These are phyloP conservation scores for Halyomorpha halys DNA, from an alignment of 1,140 invertebrate species.

Conservation along the genomic window DNA sequence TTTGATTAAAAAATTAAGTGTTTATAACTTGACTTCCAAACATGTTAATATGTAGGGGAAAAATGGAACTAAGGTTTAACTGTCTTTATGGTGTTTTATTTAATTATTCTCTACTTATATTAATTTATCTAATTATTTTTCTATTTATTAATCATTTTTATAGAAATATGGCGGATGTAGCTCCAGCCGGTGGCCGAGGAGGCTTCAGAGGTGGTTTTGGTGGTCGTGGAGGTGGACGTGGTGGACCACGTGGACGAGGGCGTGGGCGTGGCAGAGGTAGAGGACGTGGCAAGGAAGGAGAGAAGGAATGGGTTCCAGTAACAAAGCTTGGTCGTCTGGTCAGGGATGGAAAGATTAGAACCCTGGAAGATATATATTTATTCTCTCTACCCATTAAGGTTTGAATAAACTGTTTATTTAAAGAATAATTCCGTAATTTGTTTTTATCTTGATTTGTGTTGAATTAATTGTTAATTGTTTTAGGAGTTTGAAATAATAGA, in stretches of 20 bases:
- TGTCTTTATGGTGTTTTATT: too few species aligned
- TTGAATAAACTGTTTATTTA: constrained; percentile 19
- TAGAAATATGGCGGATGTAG: constrained; percentile 82
- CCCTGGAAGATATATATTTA: constrained; percentile 96
- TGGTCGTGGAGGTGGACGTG: constrained; percentile 66
- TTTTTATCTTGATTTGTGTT: too few species aligned
- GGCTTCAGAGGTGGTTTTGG: constrained; percentile 89
- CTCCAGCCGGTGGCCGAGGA: constrained; percentile 84
- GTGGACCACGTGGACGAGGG: constrained; percentile 67
- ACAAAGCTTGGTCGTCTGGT: constrained; percentile 97
- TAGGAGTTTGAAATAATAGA: constrained; percentile 98
- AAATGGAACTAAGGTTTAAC: too few species aligned
- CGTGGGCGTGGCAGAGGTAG: constrained; percentile 69
- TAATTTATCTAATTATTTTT: too few species aligned
- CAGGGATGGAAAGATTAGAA: constrained; percentile 89
- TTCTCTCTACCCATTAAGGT: constrained; percentile 97
- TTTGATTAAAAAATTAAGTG: too few species aligned
- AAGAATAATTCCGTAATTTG: too few species aligned
- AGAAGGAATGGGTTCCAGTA: constrained; percentile 97
- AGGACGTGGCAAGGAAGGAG: constrained; percentile 86
- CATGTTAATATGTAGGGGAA: too few species aligned
- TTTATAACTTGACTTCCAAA: too few species aligned
- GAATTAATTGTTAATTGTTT: constrained; percentile 37
- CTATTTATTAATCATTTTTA: neutral
- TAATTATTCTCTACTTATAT: too few species aligned